phyloP scores from a whole-genome alignment of 2,888 invertebrate genomes.

The Diplolepis rosae region DNA sequence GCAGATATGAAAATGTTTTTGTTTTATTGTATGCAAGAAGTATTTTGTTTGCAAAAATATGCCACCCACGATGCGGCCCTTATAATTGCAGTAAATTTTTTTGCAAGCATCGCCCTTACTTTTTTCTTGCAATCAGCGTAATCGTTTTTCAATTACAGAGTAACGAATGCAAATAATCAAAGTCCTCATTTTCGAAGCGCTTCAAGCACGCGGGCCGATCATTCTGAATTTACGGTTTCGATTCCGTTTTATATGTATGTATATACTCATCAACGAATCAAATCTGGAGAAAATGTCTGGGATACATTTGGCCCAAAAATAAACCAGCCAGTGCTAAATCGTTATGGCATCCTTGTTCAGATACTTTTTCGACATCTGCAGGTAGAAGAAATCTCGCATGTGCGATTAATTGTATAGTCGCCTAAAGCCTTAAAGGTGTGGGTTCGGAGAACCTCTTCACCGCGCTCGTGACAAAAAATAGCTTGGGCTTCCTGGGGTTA shows the following conservation, averaged over 20 bases:
- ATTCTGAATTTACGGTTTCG: slow-evolving; percentile 14
- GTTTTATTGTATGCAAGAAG: neutral
- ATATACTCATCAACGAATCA: slow-evolving; percentile 25
- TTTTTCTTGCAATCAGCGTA: neutral
- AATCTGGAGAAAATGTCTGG: neutral
- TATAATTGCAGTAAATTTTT: neutral
- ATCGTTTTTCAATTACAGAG: slow-evolving; percentile 24
- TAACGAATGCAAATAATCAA: slow-evolving; percentile 29
- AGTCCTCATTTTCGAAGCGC: slow-evolving; percentile 14
- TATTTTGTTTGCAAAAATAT: neutral
- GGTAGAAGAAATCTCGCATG: slow-evolving; percentile 22
- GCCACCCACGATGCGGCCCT: slow-evolving; percentile 8
- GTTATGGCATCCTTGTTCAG: slow-evolving; percentile 3
- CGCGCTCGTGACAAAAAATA: slow-evolving; percentile 13
- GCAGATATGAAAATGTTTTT: too few relatives aligned
- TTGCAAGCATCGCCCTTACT: neutral
- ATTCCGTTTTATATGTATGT: slow-evolving; percentile 22
- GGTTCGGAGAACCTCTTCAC: slow-evolving; percentile 3
- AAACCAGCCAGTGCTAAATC: neutral
- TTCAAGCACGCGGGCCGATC: slow-evolving; percentile 1
- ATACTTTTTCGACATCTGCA: neutral
- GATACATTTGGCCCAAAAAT: neutral
- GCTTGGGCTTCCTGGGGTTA: slow-evolving; percentile 1
- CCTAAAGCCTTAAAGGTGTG: slow-evolving; percentile 11
- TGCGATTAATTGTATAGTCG: slow-evolving; percentile 22